Conservation (phyloP, 2,888 invertebrate species). For the Callyntrura sp. region DNA sequence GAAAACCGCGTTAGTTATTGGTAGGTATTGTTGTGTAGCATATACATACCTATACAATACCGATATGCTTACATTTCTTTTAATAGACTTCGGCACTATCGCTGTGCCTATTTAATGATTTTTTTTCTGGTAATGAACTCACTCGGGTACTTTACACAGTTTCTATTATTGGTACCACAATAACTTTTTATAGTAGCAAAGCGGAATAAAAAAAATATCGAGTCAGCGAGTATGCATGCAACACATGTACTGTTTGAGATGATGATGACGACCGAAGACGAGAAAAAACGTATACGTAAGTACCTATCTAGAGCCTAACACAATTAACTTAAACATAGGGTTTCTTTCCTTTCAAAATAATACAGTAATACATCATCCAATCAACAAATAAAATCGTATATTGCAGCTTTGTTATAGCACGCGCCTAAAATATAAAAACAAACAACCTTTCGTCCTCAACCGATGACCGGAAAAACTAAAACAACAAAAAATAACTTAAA, state of each 20-base stretch:
- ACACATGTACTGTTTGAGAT: background rate
- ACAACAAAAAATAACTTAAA: slow-evolving; percentile 52
- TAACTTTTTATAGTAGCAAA: background rate
- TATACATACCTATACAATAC: background rate
- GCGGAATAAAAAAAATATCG: background rate
- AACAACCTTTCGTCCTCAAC: slow-evolving; percentile 12
- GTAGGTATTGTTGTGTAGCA: too few species aligned
- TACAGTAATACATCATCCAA: background rate
- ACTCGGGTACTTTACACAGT: background rate
- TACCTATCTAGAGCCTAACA: background rate
- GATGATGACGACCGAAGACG: slow-evolving; percentile 24
- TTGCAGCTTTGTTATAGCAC: slow-evolving; percentile 42
- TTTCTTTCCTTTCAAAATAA: background rate
- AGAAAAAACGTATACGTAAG: background rate
- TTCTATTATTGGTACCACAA: background rate
- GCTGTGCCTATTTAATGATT: slow-evolving; percentile 1
- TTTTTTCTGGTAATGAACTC: slow-evolving; percentile 59
- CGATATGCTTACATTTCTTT: slow-evolving; percentile 2
- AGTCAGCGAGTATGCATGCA: background rate
- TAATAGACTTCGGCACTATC: slow-evolving; percentile 32
- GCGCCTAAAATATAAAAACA: slow-evolving; percentile 15
- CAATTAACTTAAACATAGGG: background rate
- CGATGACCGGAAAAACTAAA: slow-evolving; percentile 41
- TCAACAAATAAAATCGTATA: slow-evolving; percentile 29
- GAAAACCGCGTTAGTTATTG: too few species aligned